Evolutionary conservation across 2,797 vertebrate genomes (phyloP), one percentile per base, ranked within the genome.

Genomic region (Mormyrops boulengeri): DNA sequence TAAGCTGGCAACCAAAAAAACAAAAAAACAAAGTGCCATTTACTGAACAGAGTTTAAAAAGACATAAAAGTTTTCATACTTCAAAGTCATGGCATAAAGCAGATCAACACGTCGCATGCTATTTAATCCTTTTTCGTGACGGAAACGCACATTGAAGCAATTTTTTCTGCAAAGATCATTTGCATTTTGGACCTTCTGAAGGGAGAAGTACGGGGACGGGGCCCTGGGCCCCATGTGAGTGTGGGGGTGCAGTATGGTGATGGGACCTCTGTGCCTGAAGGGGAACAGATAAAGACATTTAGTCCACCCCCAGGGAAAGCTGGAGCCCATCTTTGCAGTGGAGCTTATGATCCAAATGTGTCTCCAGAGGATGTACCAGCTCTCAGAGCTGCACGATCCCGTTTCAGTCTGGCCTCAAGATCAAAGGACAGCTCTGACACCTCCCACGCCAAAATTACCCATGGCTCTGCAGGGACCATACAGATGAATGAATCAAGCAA

Each of bases 341-440:
- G 53, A 87, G 0, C 86, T 26, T 55, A 41, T 9, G 53, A n/a
- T 87, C 53, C 38, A 53, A 50, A 87, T 34, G 50, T 7, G 34
- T 34, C 53, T 60, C 30, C 34, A 44, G 86, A 60, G 49, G 84
- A 22, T 34, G 49, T 6, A 85, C 1, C 11, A 30, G 49, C 44
- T 30, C 49, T 85, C 3, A 52, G n/a, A 50, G 47, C 47, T 1
- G 6, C 86, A 41, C 12, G 17, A 57, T 41, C 52, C 52, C 7
- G 6, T 57, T 62, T 53, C 53, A 60, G 53, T 44, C 55, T 44
- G 17, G 52, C 19, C 34, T 52, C 86, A 41, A 87, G 86, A 87
- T 87, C 86, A 87, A 87, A 87, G 86, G 53, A 87, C 49, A 60
- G 34, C 6, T n/a, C 30, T 62, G 53, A 60, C 55, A 41, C 38